Percentiles rank a stretch among this genome's conserved stretches.
phyloP scores from a whole-genome alignment of 1,140 invertebrate genomes.

The Platorchestia sp. region DNA sequence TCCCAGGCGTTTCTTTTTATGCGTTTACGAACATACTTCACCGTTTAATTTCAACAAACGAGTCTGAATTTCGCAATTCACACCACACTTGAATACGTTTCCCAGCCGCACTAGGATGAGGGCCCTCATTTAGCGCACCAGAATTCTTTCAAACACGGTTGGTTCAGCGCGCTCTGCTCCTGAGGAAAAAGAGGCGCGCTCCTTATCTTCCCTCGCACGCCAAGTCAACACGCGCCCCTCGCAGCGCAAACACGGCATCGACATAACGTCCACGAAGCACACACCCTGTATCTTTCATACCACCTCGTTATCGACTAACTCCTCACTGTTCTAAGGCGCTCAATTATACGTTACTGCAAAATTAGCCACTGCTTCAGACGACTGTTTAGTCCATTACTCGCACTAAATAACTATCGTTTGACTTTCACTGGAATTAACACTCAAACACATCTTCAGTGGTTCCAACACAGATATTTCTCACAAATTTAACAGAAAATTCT shows the following conservation, averaged over 20 bases:
- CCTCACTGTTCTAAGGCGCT: not conserved
- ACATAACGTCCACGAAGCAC: not conserved
- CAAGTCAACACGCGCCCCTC: not conserved
- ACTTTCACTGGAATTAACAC: not conserved
- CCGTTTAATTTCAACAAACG: too few species aligned
- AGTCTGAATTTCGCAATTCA: too few species aligned
- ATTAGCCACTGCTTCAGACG: not conserved
- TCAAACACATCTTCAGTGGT: not conserved
- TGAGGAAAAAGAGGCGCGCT: not conserved
- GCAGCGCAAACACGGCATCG: not conserved
- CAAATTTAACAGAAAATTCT: not conserved
- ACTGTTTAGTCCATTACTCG: not conserved
- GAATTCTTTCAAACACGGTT: too few species aligned
- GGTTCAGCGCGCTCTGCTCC: too few species aligned
- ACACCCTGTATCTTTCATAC: not conserved
- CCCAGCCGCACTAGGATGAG: too few species aligned
- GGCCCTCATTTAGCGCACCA: too few species aligned
- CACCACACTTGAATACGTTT: too few species aligned
- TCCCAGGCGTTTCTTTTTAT: too few species aligned
- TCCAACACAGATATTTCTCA: not conserved
- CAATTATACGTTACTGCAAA: not conserved
- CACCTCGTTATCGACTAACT: not conserved
- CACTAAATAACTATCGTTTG: not conserved
- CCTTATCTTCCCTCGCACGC: not conserved
- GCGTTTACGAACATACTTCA: too few species aligned